Evolutionary conservation across 2,888 invertebrate genomes (phyloP), one percentile per base, ranked within the genome.

Genomic region (Pandemis heparana): DNA sequence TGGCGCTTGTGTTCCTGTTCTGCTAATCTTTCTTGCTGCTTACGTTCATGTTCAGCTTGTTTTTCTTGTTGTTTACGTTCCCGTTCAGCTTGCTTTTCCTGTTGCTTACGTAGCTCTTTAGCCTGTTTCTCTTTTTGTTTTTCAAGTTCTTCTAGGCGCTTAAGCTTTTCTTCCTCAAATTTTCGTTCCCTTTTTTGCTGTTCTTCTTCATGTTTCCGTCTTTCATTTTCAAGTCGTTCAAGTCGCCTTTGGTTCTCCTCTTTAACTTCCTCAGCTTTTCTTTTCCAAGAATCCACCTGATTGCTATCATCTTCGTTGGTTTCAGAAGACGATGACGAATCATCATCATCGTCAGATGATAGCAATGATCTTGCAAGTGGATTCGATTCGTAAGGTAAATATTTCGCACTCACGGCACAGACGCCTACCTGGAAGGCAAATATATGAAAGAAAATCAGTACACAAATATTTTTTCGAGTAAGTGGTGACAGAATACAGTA

Each of bases 401-500:
- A 89, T 87, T 94, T 94, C 81, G 94, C 92, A 79, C 89, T 89
- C 71, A 85, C 90, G 74, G 89, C 76, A 79, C 90, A 89, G 70
- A 92, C 78, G 83, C 90, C 89, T 75, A 89, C 85, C 94, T 94
- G 83, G 72, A 92, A 91, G 76, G 70, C 78, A 78, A 74, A 61
- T 53, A 18, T 7, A 12, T 43, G 12, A 43, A 43, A 7, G 1
- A 18, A n/a, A 18, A 53, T 53, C 53, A 9, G 18, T 48, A n/a
- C 6, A 18, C 16, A 53, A 53, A 53, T n/a, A 18, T 5, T 51
- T n/a, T 18, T 18, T 16, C 7, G 48, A 51, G 7, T 6, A 12
- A 5, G 5, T 46, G 46, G 14, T 14, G 14, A n/a, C 43, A 10
- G 12, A 43, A 12, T 43, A 12, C 12, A 43, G 12, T 43, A 12